These are phyloP conservation scores for Erpobdella octoculata DNA, from an alignment of 2,888 invertebrate genomes.

Conservation along the genomic window DNA sequence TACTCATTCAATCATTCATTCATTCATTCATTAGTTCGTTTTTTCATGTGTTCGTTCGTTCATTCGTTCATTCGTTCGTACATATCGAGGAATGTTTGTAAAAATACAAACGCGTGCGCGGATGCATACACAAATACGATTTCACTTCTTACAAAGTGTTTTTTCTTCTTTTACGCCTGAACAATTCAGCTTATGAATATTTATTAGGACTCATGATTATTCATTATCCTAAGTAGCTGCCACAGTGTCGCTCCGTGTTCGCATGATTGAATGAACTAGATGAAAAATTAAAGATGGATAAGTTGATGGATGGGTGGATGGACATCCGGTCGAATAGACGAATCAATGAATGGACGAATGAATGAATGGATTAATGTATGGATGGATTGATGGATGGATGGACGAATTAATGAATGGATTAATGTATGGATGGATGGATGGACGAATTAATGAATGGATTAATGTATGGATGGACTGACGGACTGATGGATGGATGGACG, in stretches of 20 bases:
- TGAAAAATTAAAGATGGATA: not conserved
- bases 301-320: not conserved
- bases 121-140: not conserved
- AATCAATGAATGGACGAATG: not conserved
- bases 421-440: too few relatives aligned
- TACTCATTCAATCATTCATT: too few relatives aligned
- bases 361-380: not conserved
- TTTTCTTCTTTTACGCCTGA: not conserved
- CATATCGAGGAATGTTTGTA: too few relatives aligned
- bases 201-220: not conserved
- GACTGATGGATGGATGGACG: too few relatives aligned
- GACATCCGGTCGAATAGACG: not conserved
- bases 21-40: too few relatives aligned
- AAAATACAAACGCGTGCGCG: too few relatives aligned
- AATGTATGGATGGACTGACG: too few relatives aligned
- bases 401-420: too few relatives aligned
- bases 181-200: not conserved
- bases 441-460: too few relatives aligned
- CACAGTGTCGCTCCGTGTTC: not conserved
- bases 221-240: not conserved
- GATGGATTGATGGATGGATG: too few relatives aligned
- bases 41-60: too few relatives aligned
- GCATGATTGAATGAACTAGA: not conserved
- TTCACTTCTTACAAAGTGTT: not conserved
- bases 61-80: too few relatives aligned